Percentiles rank a stretch among this genome's conserved stretches.
phyloP scores from a whole-genome alignment of 2,113 vertebrate species.

The Laticauda laticaudata region DNA sequence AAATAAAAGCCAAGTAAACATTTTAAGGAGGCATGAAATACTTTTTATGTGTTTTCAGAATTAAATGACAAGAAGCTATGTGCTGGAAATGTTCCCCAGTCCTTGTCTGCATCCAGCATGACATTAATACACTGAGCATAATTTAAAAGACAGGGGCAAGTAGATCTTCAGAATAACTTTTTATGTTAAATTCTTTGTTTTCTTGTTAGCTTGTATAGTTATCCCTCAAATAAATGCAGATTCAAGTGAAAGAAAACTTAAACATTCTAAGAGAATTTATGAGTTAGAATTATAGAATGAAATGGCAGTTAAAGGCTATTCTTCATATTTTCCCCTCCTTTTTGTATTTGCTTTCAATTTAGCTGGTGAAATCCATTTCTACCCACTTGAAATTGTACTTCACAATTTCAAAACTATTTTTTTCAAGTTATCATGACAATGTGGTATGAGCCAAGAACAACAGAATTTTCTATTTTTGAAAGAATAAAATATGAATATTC shows the following conservation, averaged over 20 bases:
- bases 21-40: background rate
- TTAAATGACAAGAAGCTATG: background rate
- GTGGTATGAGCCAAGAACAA: slow-evolving; percentile 33
- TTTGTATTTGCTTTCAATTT: slow-evolving; percentile 53
- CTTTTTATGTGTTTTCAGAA: background rate
- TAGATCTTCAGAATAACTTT: background rate
- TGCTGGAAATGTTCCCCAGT: background rate
- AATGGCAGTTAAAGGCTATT: slow-evolving; percentile 38
- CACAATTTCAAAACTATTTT: slow-evolving; percentile 54
- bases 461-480: slow-evolving; percentile 42
- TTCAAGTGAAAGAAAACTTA: slow-evolving; percentile 27
- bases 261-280: slow-evolving; percentile 22
- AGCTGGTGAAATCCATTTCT: slow-evolving; percentile 37
- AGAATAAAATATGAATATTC: slow-evolving; percentile 45
- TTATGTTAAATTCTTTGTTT: background rate
- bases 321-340: slow-evolving; percentile 48
- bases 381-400: slow-evolving; percentile 18
- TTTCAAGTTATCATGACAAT: slow-evolving; percentile 44
- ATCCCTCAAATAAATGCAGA: slow-evolving; percentile 25
- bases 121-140: background rate
- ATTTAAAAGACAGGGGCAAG: background rate
- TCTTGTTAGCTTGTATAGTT: background rate
- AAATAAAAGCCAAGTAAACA: background rate
- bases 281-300: slow-evolving; percentile 18
- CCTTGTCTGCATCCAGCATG: background rate